Base-by-base conservation (phyloP, 2,888 invertebrate genomes). In the Buathra laborator region DNA sequence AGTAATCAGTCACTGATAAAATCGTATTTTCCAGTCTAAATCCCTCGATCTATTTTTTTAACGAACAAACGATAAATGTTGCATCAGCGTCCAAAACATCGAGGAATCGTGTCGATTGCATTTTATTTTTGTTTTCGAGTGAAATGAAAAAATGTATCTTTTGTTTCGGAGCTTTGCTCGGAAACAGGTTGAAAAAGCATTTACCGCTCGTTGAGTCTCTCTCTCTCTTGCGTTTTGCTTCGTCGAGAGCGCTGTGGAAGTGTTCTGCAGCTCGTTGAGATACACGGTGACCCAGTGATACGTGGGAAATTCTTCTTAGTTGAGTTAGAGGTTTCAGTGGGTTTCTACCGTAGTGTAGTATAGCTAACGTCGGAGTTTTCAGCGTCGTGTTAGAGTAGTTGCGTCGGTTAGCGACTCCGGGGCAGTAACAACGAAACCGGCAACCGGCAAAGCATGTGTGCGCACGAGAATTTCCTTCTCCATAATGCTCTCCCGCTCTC, bases 261-360 rank as follows among this genome's bases (percentile, higher is more conserved):
- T 56, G 19, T 67, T 53, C 77, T 14, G 16, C 37, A 43, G 77
- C 67, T 67, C 77, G 19, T 29, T 32, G 32, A 16, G 16, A 51
- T 62, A 76, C 68, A 70, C 72, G 84, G 76, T 85, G 85, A 87
- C 86, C 87, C 86, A 87, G 86, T 87, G 79, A 86, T 84, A 86
- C 87, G 86, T 87, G 87, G 86, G 87, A 87, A 87, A 86, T 86
- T 81, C 79, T 87, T 85, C 77, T 75, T 70, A 78, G 51, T 29
- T 51, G 80, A 86, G 79, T 84, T 59, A n/a, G 59, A 14, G 53
- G 12, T 46, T 77, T 37, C 70, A 24, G n/a, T 43, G 51, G 29
- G 19, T 43, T 32, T 66, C 46, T 64, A 43, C 32, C 24, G 24
- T 19, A 32, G 62, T n/a, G 62, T 24, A 7, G 37, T 71, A 6